These are phyloP conservation scores for Hemicentrotus pulcherrimus DNA, from an alignment of 35 echinoderm and acorn worm species.

Conservation along the genomic window DNA sequence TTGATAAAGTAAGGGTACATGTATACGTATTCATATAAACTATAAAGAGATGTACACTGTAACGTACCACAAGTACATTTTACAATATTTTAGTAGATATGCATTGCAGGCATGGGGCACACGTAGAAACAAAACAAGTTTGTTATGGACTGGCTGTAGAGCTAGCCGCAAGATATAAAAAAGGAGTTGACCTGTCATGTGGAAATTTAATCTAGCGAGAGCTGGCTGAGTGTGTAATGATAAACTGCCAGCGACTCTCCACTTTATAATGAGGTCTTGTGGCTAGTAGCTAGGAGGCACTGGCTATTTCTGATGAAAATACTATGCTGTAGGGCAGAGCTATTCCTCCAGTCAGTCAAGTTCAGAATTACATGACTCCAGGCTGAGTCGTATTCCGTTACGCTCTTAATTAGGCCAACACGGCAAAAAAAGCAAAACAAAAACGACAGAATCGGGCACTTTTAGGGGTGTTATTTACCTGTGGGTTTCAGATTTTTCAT, in stretches of 20 bases:
- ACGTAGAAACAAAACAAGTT: background rate
- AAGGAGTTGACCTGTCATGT: background rate
- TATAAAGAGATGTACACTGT: background rate
- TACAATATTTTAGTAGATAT: background rate
- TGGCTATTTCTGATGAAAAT: background rate
- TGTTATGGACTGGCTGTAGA: background rate
- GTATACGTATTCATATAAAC: background rate
- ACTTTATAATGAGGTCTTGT: conserved; percentile 9
- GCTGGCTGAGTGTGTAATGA: conserved; percentile 5
- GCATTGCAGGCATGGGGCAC: background rate
- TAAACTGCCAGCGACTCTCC: background rate
- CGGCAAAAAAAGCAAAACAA: conserved; percentile 15
- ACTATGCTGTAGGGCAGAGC: background rate
- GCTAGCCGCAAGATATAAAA: background rate
- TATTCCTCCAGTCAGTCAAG: conserved; percentile 25
- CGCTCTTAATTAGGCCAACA: conserved; percentile 20
- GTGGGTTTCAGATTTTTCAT: conserved; percentile 10
- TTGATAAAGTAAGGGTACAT: background rate
- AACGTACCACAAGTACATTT: background rate
- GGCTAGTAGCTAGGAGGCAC: background rate
- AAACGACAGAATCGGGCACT: conserved; percentile 3
- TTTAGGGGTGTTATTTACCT: background rate
- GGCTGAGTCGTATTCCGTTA: conserved; percentile 6
- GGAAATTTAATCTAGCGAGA: conserved; percentile 35
- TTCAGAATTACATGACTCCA: conserved; percentile 26